Percentiles rank a stretch among this genome's conserved stretches.
These are phyloP conservation scores for Heterodera schachtii DNA, from an alignment of 1,140 invertebrate species.

Conservation along the genomic window DNA sequence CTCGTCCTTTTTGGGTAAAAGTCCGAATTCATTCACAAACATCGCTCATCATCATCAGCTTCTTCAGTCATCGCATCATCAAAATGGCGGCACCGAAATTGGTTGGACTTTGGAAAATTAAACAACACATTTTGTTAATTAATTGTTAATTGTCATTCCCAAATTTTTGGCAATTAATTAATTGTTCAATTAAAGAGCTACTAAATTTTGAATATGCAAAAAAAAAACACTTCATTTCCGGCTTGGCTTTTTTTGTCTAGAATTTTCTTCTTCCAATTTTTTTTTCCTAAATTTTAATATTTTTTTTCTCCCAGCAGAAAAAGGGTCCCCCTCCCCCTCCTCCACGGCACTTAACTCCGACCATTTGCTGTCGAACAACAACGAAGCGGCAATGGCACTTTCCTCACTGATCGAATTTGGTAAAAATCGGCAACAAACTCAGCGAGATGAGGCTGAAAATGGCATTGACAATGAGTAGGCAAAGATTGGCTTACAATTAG, in stretches of 20 bases:
- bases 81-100: neutral
- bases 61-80: neutral
- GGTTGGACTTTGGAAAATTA: too few relatives aligned
- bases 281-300: neutral
- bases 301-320: neutral
- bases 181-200: too few relatives aligned
- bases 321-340: neutral
- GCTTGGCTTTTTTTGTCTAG: too few relatives aligned
- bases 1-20: slow-evolving; percentile 3
- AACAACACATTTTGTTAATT: too few relatives aligned
- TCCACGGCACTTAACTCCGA: neutral
- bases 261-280: neutral
- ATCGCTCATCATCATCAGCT: neutral
- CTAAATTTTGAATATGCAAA: too few relatives aligned
- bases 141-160: too few relatives aligned
- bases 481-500: neutral
- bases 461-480: neutral
- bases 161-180: too few relatives aligned
- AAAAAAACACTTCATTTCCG: too few relatives aligned
- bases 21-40: neutral
- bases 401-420: neutral
- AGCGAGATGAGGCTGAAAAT: neutral
- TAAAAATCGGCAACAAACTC: neutral
- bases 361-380: neutral
- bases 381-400: neutral